These are phyloP conservation scores for Glareola pratincola DNA, from an alignment of 2,113 vertebrate genomes.

Conservation along the genomic window DNA sequence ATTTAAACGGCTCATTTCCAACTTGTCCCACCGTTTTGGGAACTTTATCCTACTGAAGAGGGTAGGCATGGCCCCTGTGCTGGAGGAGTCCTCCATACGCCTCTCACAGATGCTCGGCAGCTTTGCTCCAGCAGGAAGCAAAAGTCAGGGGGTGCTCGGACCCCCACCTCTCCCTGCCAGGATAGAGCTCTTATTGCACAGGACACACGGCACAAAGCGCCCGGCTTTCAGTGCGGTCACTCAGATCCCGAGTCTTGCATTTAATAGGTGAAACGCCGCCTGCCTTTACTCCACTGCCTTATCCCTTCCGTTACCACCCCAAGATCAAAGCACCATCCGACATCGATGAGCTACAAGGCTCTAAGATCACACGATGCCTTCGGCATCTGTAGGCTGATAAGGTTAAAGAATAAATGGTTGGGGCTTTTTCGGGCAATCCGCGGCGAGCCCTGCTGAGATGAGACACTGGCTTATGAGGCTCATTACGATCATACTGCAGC, in stretches of 20 bases:
- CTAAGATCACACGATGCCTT: neutral
- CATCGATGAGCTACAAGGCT: conserved; percentile 15
- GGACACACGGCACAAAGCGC: neutral
- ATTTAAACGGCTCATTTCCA: neutral
- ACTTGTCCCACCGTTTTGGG: neutral
- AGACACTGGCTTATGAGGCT: conserved; percentile 53
- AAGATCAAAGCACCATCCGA: neutral
- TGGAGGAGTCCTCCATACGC: neutral
- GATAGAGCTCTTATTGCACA: fast-evolving
- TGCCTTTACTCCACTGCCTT: neutral
- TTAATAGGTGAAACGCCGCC: neutral
- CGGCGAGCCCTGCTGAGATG: conserved; percentile 26
- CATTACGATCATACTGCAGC: conserved; percentile 46
- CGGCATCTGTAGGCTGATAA: neutral
- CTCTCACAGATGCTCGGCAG: neutral
- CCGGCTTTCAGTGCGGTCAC: neutral
- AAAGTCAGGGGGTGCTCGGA: neutral
- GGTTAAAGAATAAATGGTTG: conserved; percentile 39
- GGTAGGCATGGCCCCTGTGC: fast-evolving
- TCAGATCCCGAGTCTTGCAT: neutral
- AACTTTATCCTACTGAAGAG: neutral
- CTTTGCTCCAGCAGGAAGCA: neutral
- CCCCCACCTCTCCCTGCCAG: neutral
- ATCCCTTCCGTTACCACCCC: neutral
- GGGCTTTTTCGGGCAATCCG: neutral